These are phyloP conservation scores for Embiotoca jacksoni DNA, from an alignment of 2,113 vertebrate genomes.

Conservation along the genomic window DNA sequence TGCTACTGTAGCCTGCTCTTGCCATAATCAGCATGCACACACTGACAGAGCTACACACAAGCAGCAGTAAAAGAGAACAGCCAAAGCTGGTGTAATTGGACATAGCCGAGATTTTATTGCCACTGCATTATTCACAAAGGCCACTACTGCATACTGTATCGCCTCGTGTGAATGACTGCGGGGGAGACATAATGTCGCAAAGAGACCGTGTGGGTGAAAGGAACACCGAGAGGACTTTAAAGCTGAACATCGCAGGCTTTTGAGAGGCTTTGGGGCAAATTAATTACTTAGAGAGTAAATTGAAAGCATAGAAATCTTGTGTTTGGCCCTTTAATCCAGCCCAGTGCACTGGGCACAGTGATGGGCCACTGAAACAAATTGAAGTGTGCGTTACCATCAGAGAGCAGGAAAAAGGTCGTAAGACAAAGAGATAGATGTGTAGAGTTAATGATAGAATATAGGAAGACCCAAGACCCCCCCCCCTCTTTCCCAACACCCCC, in stretches of 20 bases:
- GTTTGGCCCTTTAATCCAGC: conserved; percentile 21
- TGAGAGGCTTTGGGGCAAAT: conserved; percentile 6
- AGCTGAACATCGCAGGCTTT: conserved; percentile 19
- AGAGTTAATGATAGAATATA: conserved; percentile 18
- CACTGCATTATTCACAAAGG: conserved; percentile 75
- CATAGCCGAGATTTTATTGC: conserved; percentile 69
- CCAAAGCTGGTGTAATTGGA: conserved; percentile 70
- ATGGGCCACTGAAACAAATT: conserved; percentile 5
- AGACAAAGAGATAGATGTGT: conserved; percentile 8
- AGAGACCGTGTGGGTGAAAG: conserved; percentile 39
- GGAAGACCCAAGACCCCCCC: background rate
- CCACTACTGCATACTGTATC: conserved; percentile 40
- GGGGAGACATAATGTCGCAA: conserved; percentile 40
- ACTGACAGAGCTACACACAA: conserved; percentile 10
- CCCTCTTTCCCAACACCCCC: too few species aligned
- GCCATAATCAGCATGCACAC: conserved; percentile 7
- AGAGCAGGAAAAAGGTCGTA: background rate
- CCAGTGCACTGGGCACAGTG: background rate
- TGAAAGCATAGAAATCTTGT: conserved; percentile 31
- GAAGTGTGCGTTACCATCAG: conserved; percentile 9
- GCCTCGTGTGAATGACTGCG: conserved; percentile 37
- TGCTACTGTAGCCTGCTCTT: conserved; percentile 25
- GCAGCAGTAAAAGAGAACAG: conserved; percentile 51
- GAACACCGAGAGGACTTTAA: conserved; percentile 20
- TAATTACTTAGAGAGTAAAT: conserved; percentile 29